Evolutionary conservation across 2,797 vertebrate genomes (phyloP).

Genomic region (Molossus alvarezi): DNA sequence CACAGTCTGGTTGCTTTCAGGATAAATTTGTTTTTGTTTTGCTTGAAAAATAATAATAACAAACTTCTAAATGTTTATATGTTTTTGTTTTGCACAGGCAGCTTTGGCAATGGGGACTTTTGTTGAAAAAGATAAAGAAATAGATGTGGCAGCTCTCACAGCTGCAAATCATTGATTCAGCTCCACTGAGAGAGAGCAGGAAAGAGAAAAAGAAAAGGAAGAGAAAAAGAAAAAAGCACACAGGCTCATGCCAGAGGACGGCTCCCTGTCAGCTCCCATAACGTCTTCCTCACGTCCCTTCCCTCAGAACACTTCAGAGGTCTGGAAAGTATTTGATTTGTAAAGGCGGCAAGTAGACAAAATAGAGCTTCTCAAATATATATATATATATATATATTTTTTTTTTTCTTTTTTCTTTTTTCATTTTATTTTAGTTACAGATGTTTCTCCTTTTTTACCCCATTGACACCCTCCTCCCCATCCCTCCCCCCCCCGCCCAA

Average conservation of each 20-base stretch:
- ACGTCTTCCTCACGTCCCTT: neutral
- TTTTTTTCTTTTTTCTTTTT: no score
- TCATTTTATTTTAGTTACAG: no score
- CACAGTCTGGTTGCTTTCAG: constrained; percentile 23
- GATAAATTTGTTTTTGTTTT: constrained; percentile 74
- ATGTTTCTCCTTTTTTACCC: no score
- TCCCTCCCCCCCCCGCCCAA: no score
- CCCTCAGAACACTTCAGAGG: neutral
- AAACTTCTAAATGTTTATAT: constrained; percentile 72
- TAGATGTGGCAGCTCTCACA: constrained; percentile 60
- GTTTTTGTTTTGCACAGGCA: constrained; percentile 71
- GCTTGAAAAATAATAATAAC: constrained; percentile 71
- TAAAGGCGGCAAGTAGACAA: constrained; percentile 11
- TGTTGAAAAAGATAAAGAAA: constrained; percentile 70
- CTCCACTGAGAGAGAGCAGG: neutral
- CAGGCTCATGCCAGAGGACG: neutral
- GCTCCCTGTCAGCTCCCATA: neutral
- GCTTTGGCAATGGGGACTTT: constrained; percentile 51
- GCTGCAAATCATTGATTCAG: constrained; percentile 76
- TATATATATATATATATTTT: neutral
- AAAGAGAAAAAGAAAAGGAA: neutral
- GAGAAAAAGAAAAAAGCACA: neutral
- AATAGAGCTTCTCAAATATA: constrained; percentile 5
- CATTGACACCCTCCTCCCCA: no score
- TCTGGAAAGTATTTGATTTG: constrained; percentile 52